Conservation (phyloP, 2,888 invertebrate species). For the Thelaira solivaga region DNA sequence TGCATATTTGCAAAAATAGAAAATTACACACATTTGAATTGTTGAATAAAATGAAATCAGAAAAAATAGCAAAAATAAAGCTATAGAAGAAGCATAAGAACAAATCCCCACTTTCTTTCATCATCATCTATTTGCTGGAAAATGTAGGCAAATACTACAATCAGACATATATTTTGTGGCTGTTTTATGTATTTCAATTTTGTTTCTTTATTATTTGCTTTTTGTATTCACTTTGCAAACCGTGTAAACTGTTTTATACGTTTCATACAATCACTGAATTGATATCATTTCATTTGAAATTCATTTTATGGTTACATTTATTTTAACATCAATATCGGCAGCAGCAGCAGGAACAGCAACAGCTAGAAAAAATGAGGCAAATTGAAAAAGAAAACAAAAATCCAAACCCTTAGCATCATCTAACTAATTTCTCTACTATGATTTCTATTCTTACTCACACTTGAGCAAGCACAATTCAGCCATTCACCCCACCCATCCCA, state of each 20-base stretch:
- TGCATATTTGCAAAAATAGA: slow-evolving; percentile 42
- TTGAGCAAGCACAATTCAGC: neutral
- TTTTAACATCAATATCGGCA: slow-evolving; percentile 28
- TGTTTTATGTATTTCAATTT: slow-evolving; percentile 18
- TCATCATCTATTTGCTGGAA: slow-evolving; percentile 27
- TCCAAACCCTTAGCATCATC: neutral
- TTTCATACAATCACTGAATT: slow-evolving; percentile 59
- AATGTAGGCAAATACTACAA: slow-evolving; percentile 32
- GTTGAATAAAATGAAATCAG: slow-evolving; percentile 38
- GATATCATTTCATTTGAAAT: slow-evolving; percentile 61
- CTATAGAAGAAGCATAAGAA: neutral
- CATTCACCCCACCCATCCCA: neutral
- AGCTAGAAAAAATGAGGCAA: neutral
- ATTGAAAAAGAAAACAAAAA: neutral
- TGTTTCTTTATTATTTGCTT: slow-evolving; percentile 9
- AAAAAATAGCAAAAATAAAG: slow-evolving; percentile 3
- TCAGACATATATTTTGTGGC: no score
- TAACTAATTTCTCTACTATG: neutral
- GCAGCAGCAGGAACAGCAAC: neutral
- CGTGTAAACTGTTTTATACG: slow-evolving; percentile 52
- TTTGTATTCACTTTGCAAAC: slow-evolving; percentile 39
- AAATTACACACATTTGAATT: slow-evolving; percentile 4
- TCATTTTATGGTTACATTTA: slow-evolving; percentile 59
- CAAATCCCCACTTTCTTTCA: slow-evolving; percentile 36
- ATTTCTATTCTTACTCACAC: neutral